Conservation (phyloP, 2,113 vertebrate species). For the Mormoops blainvillei region DNA sequence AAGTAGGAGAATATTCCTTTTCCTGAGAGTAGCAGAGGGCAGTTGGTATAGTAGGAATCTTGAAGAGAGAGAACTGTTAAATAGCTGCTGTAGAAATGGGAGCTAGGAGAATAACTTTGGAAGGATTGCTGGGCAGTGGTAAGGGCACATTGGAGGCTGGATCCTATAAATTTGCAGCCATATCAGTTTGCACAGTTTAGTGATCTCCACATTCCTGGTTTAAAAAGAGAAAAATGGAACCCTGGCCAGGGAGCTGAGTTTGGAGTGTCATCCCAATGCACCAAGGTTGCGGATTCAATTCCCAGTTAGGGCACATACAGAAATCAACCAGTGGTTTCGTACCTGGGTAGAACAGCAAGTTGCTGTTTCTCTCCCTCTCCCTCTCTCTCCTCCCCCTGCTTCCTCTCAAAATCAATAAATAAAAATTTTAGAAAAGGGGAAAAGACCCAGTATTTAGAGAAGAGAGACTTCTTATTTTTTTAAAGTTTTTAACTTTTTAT, state of each 20-base stretch:
- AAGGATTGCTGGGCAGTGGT: not conserved
- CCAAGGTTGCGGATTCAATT: too few species aligned
- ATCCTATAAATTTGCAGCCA: not conserved
- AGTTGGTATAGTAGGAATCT: not conserved
- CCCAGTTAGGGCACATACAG: too few species aligned
- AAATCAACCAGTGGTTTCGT: too few species aligned
- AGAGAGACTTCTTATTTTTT: not conserved
- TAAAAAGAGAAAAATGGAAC: not conserved
- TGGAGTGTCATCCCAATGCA: too few species aligned
- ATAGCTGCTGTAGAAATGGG: not conserved
- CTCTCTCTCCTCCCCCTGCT: too few species aligned
- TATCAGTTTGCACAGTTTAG: not conserved
- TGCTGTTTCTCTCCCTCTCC: too few species aligned
- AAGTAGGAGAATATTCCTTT: not conserved
- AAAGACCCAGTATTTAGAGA: not conserved
- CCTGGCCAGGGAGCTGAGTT: too few species aligned
- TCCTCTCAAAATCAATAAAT: too few species aligned
- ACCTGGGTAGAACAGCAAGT: too few species aligned
- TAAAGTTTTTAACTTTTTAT: too few species aligned
- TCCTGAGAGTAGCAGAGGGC: not conserved
- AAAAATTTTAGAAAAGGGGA: too few species aligned
- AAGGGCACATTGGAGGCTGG: not conserved
- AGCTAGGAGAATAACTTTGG: not conserved
- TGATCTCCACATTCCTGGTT: not conserved
- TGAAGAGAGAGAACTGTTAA: not conserved